Base-by-base conservation (phyloP, 1,140 invertebrate genomes). In the Ips nitidus region DNA sequence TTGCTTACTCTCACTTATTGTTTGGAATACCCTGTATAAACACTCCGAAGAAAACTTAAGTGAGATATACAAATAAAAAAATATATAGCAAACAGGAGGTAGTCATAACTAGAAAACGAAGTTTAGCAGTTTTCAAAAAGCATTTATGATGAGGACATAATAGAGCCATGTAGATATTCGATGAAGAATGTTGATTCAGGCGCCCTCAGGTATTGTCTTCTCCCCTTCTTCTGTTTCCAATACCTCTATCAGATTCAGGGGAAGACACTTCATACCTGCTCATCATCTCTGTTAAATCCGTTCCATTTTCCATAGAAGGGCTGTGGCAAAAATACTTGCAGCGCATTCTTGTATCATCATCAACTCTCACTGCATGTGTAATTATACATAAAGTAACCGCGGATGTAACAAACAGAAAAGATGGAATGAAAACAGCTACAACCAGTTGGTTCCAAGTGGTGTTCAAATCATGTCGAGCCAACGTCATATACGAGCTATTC, bases 341-440 rank as follows among this genome's bases (percentile, higher is more conserved):
- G 55, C 92, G 84, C 91, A 94, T 94, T 80, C 91, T 94, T 6
- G 92, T 90, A 77, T 94, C 92, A 76, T 94, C 92, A 58, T 92
- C 92, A 38, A 94, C 92, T 71, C 90, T 90, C n/a, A 94, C 90
- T n/a, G 90, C 91, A 70, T 86, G 87, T 84, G 94, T 92, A 81
- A 94, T 94, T 66, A 94, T 83, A 78, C 95, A 85, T 62, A 95
- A 83, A 45, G 91, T 91, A 69, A 92, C 81, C 78, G 94, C 94
- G 62, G 93, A 94, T 41, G 94, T 85, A n/a, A 94, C 86, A 77
- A 94, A 92, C 38, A 95, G 80, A 7, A 90, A 86, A 58, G 91
- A 90, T 1, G 93, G 94, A 66, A 95, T 82, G 40, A 90, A 81
- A 8, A 91, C 85, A 1, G 91, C 91, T 42, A 95, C 83, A n/a